Evolutionary conservation across 2,113 vertebrate genomes (phyloP).

Genomic region (Hippoglossus stenolepis): DNA sequence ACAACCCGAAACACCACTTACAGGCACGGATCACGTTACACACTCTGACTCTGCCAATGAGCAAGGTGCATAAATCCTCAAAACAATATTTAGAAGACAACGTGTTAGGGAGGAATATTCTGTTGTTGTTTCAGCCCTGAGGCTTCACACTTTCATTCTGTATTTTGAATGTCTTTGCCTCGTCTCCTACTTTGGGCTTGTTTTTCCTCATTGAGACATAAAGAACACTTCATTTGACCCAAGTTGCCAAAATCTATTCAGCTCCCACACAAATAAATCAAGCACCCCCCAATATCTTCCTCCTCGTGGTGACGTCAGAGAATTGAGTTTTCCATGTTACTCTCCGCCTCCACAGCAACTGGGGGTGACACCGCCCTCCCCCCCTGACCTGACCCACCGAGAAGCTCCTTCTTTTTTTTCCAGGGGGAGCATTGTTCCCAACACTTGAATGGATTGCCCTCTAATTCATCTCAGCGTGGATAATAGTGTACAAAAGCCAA

Average conservation of each 20-base stretch:
- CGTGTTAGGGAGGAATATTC: not conserved
- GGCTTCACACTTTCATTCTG: not conserved
- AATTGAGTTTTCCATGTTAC: constrained; percentile 73
- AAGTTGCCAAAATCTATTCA: constrained; percentile 55
- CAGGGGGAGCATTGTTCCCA: constrained; percentile 73
- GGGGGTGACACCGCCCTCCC: constrained; percentile 62
- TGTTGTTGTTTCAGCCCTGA: not conserved
- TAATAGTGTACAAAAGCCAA: constrained; percentile 69
- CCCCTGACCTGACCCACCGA: constrained; percentile 72
- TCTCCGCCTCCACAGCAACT: constrained; percentile 77
- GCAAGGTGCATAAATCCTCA: not conserved
- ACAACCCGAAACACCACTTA: constrained; percentile 30
- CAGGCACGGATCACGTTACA: constrained; percentile 18
- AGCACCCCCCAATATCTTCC: constrained; percentile 54
- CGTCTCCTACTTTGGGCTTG: too few species aligned
- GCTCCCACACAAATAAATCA: constrained; percentile 78
- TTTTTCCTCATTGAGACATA: not conserved
- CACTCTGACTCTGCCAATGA: not conserved
- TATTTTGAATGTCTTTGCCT: not conserved
- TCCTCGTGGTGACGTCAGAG: constrained; percentile 72
- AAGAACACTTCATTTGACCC: constrained; percentile 41
- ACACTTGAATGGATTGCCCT: constrained; percentile 80
- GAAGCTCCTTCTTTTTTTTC: constrained; percentile 45
- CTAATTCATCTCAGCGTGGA: constrained; percentile 78
- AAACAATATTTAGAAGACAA: constrained; percentile 17